A percentile compares a stretch with the other conserved stretches of the same genome.
These are phyloP conservation scores for Festucalex cinctus DNA, from an alignment of 2,113 vertebrate genomes.

Conservation along the genomic window DNA sequence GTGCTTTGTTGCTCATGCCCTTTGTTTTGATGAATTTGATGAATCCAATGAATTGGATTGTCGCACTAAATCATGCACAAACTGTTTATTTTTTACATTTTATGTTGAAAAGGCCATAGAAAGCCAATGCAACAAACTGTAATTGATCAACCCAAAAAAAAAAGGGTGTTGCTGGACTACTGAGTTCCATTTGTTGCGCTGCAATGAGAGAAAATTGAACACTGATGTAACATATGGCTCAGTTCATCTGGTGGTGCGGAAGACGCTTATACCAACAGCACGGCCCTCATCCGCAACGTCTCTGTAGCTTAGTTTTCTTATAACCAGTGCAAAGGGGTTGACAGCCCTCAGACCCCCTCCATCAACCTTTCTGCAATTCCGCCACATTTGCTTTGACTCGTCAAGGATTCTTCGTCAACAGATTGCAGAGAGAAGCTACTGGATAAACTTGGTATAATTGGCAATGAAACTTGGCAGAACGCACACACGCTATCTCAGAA, in stretches of 20 bases:
- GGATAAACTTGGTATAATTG: constrained; percentile 64
- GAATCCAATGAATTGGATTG: too few species aligned
- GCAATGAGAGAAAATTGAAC: constrained; percentile 23
- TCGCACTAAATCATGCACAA: too few species aligned
- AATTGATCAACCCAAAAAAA: constrained; percentile 1
- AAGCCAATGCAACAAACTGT: not conserved
- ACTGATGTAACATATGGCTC: constrained; percentile 15
- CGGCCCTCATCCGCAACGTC: constrained; percentile 23
- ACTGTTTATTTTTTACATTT: too few species aligned
- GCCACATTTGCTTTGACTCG: constrained; percentile 52
- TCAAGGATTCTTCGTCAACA: constrained; percentile 60
- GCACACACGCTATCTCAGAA: constrained; percentile 11
- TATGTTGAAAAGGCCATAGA: constrained; percentile 15
- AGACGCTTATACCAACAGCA: constrained; percentile 8
- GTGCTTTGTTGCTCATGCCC: too few species aligned
- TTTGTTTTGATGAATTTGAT: too few species aligned
- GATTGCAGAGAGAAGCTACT: constrained; percentile 59
- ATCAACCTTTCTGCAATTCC: constrained; percentile 41
- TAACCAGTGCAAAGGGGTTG: constrained; percentile 38
- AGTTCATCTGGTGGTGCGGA: constrained; percentile 18
- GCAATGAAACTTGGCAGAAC: constrained; percentile 61
- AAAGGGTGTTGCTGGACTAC: not conserved
- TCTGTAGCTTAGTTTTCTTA: constrained; percentile 12
- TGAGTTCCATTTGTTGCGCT: constrained; percentile 20
- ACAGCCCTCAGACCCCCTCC: constrained; percentile 46